phyloP scores from a whole-genome alignment of 2,113 vertebrate genomes.

The Electrona antarctica region DNA sequence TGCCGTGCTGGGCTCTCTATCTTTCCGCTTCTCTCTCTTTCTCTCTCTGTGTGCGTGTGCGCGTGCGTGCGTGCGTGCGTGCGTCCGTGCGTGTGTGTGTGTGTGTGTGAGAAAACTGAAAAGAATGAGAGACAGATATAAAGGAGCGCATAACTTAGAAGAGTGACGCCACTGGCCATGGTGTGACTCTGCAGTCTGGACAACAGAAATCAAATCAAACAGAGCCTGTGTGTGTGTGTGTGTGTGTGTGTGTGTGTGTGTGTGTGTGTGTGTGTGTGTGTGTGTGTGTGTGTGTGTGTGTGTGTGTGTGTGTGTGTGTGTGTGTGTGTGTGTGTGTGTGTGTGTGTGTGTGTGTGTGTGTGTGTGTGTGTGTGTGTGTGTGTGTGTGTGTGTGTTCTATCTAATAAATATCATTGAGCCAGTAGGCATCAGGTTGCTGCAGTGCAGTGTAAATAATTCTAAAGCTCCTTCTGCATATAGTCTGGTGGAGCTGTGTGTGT shows the following conservation, averaged over 20 bases:
- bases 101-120: not conserved
- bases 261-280: too few species aligned
- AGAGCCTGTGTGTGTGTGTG: too few species aligned
- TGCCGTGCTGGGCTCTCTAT: not conserved
- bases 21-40: not conserved
- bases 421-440: conserved; percentile 33
- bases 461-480: conserved; percentile 15
- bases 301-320: too few species aligned
- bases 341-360: too few species aligned
- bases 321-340: too few species aligned
- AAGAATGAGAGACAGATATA: not conserved
- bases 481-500: not conserved
- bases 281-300: too few species aligned
- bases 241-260: not conserved
- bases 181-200: conserved; percentile 25
- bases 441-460: conserved; percentile 35
- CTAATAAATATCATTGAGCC: conserved; percentile 17
- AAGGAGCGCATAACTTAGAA: conserved; percentile 4
- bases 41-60: not conserved
- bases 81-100: not conserved
- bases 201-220: not conserved
- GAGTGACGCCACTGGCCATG: conserved; percentile 5
- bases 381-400: too few species aligned
- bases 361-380: too few species aligned
- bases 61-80: not conserved